Base-by-base conservation (phyloP, 2,888 invertebrate genomes). In the Amphipoea lucens region DNA sequence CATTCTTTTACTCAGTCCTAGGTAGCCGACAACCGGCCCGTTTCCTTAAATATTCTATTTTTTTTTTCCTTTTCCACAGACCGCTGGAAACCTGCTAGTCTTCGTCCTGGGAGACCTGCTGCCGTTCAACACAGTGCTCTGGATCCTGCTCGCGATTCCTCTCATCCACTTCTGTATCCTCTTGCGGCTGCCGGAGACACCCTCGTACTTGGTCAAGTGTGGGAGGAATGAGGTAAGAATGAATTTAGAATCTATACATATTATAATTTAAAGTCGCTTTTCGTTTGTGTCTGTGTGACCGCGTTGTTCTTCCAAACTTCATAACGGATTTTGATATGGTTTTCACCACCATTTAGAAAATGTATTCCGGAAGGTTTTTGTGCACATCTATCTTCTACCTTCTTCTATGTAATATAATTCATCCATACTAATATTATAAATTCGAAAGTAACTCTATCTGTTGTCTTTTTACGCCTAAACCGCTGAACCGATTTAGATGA, bases 121-220 rank as follows among this genome's bases (percentile, higher is more conserved):
- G 11, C 93, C 94, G 0, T 97, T 94, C 91, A 89, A 95, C 81
- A 93, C 94, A 0, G 96, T 94, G 2, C 92, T 97, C 3, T 96
- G 97, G 96, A 95, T 96, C 9, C 91, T 96, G 20, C 93, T 97
- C 3, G 95, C 96, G 0, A 93, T 97, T 4, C 97, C 97, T 0
- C 85, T 96, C 60, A 72, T 96, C 9, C 97, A 97, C 87, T 95
- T 96, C 92, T 95, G 94, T 76, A 92, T 96, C 11, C 85, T 95
- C 0, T 92, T 96, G 66, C 88, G 93, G 36, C 89, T 97, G 78
- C 97, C 96, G 0, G 96, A 97, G 78, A 96, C 96, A 0, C 96
- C 96, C 0, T 96, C 96, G 0, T 97, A 94, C 85, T 89, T 97
- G 29, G 92, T 96, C 87, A 96, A 96, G 80, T 93, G 94, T 63